Conservation (phyloP, 2,113 vertebrate genomes). For the Gracilinanus agilis region DNA sequence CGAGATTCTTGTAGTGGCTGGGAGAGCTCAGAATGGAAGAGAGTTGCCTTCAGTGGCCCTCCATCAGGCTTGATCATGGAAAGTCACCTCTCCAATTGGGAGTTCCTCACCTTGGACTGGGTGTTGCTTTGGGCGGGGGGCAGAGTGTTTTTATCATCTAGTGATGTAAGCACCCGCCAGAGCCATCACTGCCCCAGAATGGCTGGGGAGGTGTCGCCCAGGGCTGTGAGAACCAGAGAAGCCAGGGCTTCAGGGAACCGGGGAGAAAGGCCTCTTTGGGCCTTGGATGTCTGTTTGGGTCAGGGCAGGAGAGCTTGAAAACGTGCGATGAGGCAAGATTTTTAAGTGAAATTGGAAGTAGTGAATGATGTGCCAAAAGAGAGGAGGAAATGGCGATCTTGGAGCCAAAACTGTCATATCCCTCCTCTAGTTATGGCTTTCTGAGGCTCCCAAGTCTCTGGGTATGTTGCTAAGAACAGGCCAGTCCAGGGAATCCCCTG, state of each 20-base stretch:
- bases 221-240: not conserved
- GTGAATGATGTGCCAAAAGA: not conserved
- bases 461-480: not conserved
- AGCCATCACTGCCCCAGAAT: not conserved
- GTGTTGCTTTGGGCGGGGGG: not conserved
- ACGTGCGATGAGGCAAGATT: not conserved
- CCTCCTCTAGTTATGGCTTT: not conserved
- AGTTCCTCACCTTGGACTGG: not conserved
- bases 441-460: not conserved
- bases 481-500: not conserved
- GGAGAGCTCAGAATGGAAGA: not conserved
- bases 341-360: not conserved
- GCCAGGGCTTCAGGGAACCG: not conserved
- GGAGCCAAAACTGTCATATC: not conserved
- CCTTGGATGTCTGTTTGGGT: not conserved
- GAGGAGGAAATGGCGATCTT: not conserved
- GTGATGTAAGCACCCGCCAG: not conserved
- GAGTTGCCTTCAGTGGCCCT: not conserved
- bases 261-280: rapidly evolving
- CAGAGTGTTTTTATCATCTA: not conserved
- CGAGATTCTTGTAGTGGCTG: not conserved
- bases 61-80: not conserved
- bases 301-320: not conserved
- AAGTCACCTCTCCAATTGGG: not conserved
- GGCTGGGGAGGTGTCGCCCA: not conserved